Evolutionary conservation across 2,113 vertebrate species (phyloP).

Genomic region (Prinia subflava): DNA sequence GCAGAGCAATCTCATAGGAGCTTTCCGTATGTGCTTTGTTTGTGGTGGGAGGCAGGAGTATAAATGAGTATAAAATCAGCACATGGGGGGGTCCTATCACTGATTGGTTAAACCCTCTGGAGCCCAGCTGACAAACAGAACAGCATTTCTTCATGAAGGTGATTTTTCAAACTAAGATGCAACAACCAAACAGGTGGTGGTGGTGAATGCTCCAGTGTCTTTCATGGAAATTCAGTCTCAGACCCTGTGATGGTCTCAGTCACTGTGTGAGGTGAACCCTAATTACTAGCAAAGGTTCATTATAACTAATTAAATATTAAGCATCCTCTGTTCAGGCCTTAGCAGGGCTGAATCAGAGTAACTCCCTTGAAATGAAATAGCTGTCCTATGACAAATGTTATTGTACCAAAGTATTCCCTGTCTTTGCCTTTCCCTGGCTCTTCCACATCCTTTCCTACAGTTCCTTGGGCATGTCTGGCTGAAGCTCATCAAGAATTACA

Average conservation of each 20-base stretch:
- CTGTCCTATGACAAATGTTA: not conserved
- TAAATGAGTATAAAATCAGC: not conserved
- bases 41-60: not conserved
- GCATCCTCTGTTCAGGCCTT: not conserved
- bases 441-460: not conserved
- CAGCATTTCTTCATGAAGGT: not conserved
- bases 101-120: not conserved
- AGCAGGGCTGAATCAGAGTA: not conserved
- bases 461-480: not conserved
- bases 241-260: not conserved
- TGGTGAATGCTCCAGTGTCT: not conserved
- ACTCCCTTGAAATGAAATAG: not conserved
- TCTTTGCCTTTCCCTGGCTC: not conserved
- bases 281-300: not conserved
- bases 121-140: not conserved
- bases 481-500: not conserved
- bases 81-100: not conserved
- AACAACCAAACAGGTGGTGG: not conserved
- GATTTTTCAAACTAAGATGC: not conserved
- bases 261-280: not conserved
- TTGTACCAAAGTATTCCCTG: not conserved
- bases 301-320: not conserved
- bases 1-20: not conserved
- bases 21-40: not conserved
- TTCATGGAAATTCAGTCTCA: not conserved